Percentiles rank a stretch among this genome's conserved stretches.
These are phyloP conservation scores for Aphelinus certus DNA, from an alignment of 1,140 invertebrate genomes.

Conservation along the genomic window DNA sequence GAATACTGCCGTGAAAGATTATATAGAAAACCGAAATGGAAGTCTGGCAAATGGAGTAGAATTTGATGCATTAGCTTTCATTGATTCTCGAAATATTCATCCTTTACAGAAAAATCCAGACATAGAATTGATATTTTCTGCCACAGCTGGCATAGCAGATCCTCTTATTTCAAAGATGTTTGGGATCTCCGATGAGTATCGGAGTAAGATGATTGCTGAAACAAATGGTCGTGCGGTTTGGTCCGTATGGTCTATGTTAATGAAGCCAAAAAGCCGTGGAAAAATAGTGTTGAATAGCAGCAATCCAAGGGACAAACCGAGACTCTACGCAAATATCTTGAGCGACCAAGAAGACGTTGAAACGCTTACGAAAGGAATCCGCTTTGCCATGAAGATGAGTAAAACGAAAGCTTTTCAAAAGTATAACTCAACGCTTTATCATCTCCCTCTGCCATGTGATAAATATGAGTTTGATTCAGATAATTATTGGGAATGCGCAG, in stretches of 20 bases:
- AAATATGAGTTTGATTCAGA: not conserved
- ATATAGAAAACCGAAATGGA: not conserved
- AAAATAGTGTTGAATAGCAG: not conserved
- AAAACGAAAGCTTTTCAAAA: constrained; percentile 2
- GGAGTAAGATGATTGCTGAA: not conserved
- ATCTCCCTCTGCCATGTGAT: not conserved
- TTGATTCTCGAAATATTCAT: not conserved
- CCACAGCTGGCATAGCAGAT: not conserved
- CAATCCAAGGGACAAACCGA: not conserved
- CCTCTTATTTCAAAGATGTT: not conserved
- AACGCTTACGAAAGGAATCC: not conserved
- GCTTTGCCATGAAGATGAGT: not conserved
- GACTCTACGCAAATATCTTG: constrained; percentile 2
- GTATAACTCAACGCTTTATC: not conserved
- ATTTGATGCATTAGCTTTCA: not conserved
- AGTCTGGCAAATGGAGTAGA: not conserved
- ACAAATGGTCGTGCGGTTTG: not conserved
- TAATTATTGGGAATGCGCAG: constrained; percentile 12
- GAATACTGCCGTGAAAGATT: constrained; percentile 40
- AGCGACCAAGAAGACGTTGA: not conserved
- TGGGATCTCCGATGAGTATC: not conserved
- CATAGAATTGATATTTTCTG: not conserved
- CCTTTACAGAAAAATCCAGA: not conserved
- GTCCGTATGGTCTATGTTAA: not conserved
- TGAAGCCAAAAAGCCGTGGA: constrained; percentile 1